Evolutionary conservation across 2,888 invertebrate genomes (phyloP), one percentile per base, ranked within the genome.

Genomic region (Dynastes grantii): DNA sequence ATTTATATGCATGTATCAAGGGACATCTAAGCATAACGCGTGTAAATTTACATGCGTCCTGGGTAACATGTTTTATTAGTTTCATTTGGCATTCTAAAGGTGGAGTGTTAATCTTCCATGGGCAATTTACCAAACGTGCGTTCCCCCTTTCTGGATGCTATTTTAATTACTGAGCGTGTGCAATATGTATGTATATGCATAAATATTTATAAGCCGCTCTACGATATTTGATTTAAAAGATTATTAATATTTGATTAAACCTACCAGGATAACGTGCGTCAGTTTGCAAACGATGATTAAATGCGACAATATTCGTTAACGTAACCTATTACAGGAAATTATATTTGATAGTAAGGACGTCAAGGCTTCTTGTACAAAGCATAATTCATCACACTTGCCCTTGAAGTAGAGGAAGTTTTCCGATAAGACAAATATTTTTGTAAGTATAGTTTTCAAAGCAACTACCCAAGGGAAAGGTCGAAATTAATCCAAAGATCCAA

Each of bases 21-120:
- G 71, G 71, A 71, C 40, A 71, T 68, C 68, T 51, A 71, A 71
- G 37, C 55, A 75, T 40, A 61, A 40, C 63, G 63, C 61, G 49
- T 45, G 40, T 51, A 68, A 51, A 68, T 68, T 27, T 68, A 68
- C 51, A 68, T 40, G 16, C 51, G 51, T 29, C n/a, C 29, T 68
- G 73, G 73, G 73, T 75, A 58, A 49, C 58, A n/a, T 61, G 45
- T 75, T 75, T 75, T 75, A 75, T 75, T 75, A 61, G 58, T 75
- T 40, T 75, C 73, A 45, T 61, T 75, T n/a, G 68, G 11, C n/a
- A 40, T 75, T 61, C 45, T 27, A 49, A 61, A 58, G 61, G 53
- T 13, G 27, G 73, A 49, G 73, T 75, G 73, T 75, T 61, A 75
- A 75, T 61, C 61, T 75, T 75, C 61, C 45, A 75, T 75, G 49